Evolutionary conservation across 2,113 vertebrate species (phyloP), one percentile per base, ranked within the genome.

Genomic region (Cyprinodon variegatus): DNA sequence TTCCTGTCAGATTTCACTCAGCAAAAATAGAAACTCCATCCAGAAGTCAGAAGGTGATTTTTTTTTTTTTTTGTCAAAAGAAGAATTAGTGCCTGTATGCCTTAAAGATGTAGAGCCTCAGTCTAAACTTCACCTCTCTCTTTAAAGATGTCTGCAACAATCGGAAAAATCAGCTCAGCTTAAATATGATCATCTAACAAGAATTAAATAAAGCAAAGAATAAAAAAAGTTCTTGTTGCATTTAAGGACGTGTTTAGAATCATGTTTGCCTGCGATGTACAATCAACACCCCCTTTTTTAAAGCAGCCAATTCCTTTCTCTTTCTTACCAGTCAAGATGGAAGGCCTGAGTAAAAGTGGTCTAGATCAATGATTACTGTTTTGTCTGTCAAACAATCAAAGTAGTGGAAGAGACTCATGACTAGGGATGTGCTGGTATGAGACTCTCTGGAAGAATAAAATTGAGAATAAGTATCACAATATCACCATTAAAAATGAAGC

Each of bases 221-320:
- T 41, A 48, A 50, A 50, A 36, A 37, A 38, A 3, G n/a, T 84
- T 78, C 74, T 74, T 29, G 15, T 65, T 36, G 72, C 82, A 81
- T 53, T 41, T 72, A 61, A 57, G 13, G 77, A 82, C 50, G 9
- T 41, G 45, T 59, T 59, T 75, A 65, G 80, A 76, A 68, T 86
- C 43, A 38, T 57, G 78, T 82, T 83, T 78, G 76, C 70, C 83
- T 88, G 91, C 91, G 84, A 82, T 45, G 78, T 86, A 92, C 91
- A 92, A 92, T 92, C 91, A 87, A 43, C 73, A 62, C 40, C 50
- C 68, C 68, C 63, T 39, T 66, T 75, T 48, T 15, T 29, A 29
- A 53, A 53, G 17, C 20, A 70, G 8, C 13, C n/a, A 38, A 4
- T 3, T 37, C 20, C 17, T 14, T 36, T 20, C 0, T 11, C 17